Conservation (phyloP, 2,797 vertebrate genomes). For the Notolabrus celidotus region DNA sequence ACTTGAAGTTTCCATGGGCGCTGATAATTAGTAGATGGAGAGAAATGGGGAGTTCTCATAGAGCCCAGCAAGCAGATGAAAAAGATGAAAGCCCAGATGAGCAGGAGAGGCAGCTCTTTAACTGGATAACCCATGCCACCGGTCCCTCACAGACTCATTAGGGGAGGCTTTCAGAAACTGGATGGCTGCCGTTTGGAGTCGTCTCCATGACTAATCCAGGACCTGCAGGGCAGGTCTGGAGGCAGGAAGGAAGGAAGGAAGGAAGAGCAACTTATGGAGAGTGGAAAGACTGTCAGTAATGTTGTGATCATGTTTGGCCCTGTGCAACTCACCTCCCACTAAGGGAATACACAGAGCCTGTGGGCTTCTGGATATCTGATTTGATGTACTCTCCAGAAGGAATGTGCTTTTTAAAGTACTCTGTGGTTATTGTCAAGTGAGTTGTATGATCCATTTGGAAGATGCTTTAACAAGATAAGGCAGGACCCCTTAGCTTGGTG, state of each 20-base stretch:
- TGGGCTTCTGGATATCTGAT: slow-evolving; percentile 17
- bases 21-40: slow-evolving; percentile 61
- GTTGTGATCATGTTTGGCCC: slow-evolving; percentile 24
- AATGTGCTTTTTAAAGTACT: not conserved
- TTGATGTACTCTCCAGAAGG: slow-evolving; percentile 2
- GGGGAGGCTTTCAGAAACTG: slow-evolving; percentile 44
- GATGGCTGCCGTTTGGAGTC: slow-evolving; percentile 39
- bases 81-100: slow-evolving; percentile 59
- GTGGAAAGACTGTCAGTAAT: slow-evolving; percentile 36
- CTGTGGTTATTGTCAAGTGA: not conserved
- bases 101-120: slow-evolving; percentile 63
- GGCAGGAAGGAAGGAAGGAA: slow-evolving; percentile 12
- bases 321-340: slow-evolving; percentile 4
- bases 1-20: slow-evolving; percentile 4
- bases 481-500: no score
- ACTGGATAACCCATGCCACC: slow-evolving; percentile 57
- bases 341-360: slow-evolving; percentile 2
- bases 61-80: slow-evolving; percentile 35
- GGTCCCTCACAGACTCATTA: slow-evolving; percentile 68
- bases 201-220: slow-evolving; percentile 48
- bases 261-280: slow-evolving; percentile 9
- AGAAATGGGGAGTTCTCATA: slow-evolving; percentile 42
- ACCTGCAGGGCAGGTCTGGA: slow-evolving; percentile 56
- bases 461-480: not conserved
- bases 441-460: not conserved